Conservation (phyloP, 1,140 invertebrate genomes). For the Chrysoperla carnea region DNA sequence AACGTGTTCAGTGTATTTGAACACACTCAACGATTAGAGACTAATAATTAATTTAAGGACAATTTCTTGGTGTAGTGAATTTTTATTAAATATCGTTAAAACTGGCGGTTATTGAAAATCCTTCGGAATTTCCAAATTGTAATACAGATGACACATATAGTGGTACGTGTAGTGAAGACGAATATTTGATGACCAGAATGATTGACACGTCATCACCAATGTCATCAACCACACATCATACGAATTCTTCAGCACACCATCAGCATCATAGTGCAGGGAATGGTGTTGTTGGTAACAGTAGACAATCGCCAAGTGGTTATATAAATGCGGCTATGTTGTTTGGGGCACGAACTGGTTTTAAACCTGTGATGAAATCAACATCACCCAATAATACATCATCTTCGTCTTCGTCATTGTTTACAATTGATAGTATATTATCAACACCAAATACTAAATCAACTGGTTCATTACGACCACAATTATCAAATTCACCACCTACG, state of each 20-base stretch:
- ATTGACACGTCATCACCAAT: background rate
- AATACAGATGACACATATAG: background rate
- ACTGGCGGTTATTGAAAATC: too few species aligned
- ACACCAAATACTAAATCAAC: conserved; percentile 30
- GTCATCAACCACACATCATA: background rate
- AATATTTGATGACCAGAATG: background rate
- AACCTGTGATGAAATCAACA: background rate
- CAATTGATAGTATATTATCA: conserved; percentile 64
- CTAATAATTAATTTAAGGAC: too few species aligned
- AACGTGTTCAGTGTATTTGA: too few species aligned
- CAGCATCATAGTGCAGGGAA: background rate
- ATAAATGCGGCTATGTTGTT: background rate
- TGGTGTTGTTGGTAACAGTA: background rate
- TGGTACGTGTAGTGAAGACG: background rate
- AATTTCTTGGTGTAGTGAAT: too few species aligned
- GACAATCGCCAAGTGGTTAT: background rate
- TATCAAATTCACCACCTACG: conserved; percentile 6
- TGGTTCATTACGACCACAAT: conserved; percentile 6
- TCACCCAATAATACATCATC: conserved; percentile 22
- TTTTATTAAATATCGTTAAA: too few species aligned
- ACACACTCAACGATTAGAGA: too few species aligned
- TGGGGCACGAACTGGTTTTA: background rate
- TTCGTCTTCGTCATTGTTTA: conserved; percentile 48
- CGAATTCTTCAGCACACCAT: background rate
- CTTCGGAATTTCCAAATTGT: background rate